A percentile compares a stretch with the other conserved stretches of the same genome.
phyloP scores from a whole-genome alignment of 2,797 vertebrate genomes.

The Tamandua tetradactyla region DNA sequence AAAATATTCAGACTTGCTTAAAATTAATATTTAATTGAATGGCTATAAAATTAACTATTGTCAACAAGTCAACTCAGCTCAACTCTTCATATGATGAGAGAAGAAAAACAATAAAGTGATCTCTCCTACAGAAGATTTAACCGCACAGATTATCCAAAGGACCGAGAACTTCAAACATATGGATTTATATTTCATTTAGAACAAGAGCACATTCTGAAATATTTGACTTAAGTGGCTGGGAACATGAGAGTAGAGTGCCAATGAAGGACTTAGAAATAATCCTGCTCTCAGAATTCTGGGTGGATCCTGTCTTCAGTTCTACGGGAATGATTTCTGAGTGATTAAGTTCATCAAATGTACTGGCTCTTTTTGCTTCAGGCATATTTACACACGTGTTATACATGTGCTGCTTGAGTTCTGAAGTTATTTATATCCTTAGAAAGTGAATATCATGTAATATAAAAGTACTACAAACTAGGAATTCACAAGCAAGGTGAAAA shows the following conservation, averaged over 20 bases:
- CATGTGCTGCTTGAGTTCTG: not conserved
- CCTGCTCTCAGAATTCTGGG: constrained; percentile 6
- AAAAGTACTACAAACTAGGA: constrained; percentile 17
- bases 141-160: not conserved
- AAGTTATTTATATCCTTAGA: not conserved
- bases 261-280: constrained; percentile 3
- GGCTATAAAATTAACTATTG: constrained; percentile 5
- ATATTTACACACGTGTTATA: not conserved
- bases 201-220: not conserved
- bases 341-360: not conserved
- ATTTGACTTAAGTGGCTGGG: constrained; percentile 4
- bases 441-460: not conserved
- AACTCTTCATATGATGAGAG: not conserved
- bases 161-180: not conserved
- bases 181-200: constrained; percentile 10
- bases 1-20: constrained; percentile 36
- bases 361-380: not conserved
- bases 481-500: constrained; percentile 28
- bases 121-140: not conserved
- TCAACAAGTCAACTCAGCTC: constrained; percentile 14
- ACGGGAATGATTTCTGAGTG: constrained; percentile 14
- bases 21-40: constrained; percentile 30
- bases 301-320: not conserved
- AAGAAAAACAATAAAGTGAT: constrained; percentile 46
- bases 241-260: constrained; percentile 21